Conservation (phyloP, 30 jellyfish, hydroid and myxozoan species). For the Hydra vulgaris region DNA sequence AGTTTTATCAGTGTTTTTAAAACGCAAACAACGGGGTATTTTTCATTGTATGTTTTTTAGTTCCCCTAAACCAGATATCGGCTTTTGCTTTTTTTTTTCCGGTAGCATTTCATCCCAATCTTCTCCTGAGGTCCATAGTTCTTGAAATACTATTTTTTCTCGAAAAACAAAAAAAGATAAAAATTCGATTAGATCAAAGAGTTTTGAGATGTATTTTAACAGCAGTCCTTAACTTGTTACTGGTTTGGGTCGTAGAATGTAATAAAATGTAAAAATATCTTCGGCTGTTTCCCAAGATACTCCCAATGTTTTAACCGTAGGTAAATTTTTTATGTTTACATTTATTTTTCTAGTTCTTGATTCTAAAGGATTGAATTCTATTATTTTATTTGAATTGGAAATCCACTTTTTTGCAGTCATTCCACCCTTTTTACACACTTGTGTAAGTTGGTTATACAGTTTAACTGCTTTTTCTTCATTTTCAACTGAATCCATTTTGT, state of each 20-base stretch:
- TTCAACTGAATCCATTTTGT: conserved; percentile 43
- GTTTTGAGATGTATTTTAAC: conserved; percentile 27
- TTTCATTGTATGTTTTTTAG: background rate
- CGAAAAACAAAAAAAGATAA: background rate
- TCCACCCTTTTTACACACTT: conserved; percentile 44
- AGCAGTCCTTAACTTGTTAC: conserved; percentile 22
- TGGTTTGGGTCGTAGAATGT: background rate
- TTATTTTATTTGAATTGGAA: conserved; percentile 27
- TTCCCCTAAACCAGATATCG: background rate
- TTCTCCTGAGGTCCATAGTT: conserved; percentile 1
- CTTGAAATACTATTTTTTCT: conserved; percentile 17
- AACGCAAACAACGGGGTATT: conserved; percentile 24
- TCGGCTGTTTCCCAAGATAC: too few relatives aligned
- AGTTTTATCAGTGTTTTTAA: background rate
- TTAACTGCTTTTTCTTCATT: conserved; percentile 30
- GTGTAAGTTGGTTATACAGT: conserved; percentile 31
- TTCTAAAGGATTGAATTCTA: conserved; percentile 19
- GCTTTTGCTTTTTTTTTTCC: background rate
- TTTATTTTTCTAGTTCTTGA: conserved; percentile 33
- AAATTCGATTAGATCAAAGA: conserved; percentile 37
- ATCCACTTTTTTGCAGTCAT: conserved; percentile 64
- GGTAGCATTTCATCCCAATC: conserved; percentile 33
- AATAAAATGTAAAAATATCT: conserved; percentile 7
- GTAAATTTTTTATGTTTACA: too few relatives aligned
- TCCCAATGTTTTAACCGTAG: too few relatives aligned